These are phyloP conservation scores for Belonocnema kinseyi DNA, from an alignment of 1,140 invertebrate species.

Conservation along the genomic window DNA sequence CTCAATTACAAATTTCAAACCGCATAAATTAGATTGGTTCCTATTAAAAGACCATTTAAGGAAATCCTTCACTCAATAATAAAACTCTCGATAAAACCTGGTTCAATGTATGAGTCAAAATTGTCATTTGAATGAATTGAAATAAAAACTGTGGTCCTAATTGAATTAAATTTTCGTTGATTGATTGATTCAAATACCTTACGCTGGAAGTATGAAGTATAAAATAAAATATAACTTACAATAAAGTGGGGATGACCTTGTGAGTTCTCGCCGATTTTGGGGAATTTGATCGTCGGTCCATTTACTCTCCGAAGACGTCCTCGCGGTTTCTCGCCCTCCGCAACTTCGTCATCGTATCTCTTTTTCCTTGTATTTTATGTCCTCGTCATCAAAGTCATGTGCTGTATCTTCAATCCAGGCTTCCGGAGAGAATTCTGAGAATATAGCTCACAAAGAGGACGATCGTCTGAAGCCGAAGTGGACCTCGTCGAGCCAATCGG, in stretches of 20 bases:
- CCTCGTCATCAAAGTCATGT: neutral
- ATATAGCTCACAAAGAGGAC: slow-evolving; percentile 20
- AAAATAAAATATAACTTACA: neutral
- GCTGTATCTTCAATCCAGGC: neutral
- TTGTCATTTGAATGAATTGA: too few relatives aligned
- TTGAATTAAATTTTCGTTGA: too few relatives aligned
- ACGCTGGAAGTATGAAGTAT: too few relatives aligned
- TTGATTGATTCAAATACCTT: too few relatives aligned
- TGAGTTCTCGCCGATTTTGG: neutral
- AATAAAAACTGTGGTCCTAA: too few relatives aligned
- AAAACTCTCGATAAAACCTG: too few relatives aligned
- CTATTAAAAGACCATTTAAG: too few relatives aligned
- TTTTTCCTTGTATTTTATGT: neutral
- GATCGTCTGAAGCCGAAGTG: slow-evolving; percentile 1
- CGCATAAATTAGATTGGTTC: too few relatives aligned
- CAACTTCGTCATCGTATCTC: neutral
- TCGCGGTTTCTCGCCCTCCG: slow-evolving; percentile 11
- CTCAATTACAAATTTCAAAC: too few relatives aligned
- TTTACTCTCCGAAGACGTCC: slow-evolving; percentile 19
- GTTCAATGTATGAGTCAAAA: too few relatives aligned
- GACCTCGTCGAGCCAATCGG: neutral
- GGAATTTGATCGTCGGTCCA: neutral
- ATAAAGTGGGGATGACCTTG: neutral
- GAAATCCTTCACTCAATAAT: too few relatives aligned
- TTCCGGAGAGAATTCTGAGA: slow-evolving; percentile 17